A percentile compares a stretch with the other conserved stretches of the same genome.
Evolutionary conservation across 2,797 vertebrate genomes (phyloP).

Genomic region (Spatula clypeata): DNA sequence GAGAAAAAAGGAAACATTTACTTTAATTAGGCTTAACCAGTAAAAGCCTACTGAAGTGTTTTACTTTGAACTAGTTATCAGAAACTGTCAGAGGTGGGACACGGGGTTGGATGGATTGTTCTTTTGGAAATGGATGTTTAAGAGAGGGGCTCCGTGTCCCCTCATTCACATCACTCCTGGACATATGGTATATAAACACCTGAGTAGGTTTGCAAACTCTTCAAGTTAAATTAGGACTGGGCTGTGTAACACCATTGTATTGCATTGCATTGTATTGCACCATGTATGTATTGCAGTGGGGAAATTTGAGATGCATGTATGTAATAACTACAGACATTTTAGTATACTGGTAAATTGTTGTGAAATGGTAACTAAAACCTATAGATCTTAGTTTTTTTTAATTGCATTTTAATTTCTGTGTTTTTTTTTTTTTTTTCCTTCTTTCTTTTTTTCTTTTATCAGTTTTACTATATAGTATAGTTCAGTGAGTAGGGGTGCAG

Average conservation of each 20-base stretch:
- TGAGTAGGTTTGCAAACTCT: not conserved
- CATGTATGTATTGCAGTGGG: not conserved
- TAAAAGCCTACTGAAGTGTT: not conserved
- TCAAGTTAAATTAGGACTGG: not conserved
- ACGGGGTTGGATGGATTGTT: not conserved
- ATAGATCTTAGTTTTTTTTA: not conserved
- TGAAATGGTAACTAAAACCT: not conserved
- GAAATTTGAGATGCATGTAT: not conserved
- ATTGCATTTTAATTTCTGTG: not conserved
- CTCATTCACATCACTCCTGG: not conserved
- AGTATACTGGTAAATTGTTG: not conserved
- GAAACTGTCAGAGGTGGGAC: not conserved
- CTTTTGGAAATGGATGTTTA: not conserved
- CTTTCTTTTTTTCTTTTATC: not conserved
- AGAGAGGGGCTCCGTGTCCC: rapidly evolving
- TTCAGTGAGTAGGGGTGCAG: not conserved
- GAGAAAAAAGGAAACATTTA: not conserved
- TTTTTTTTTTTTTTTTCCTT: not conserved
- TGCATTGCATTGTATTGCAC: too few relatives aligned
- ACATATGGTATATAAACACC: not conserved
- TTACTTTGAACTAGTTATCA: not conserved
- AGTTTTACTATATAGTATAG: not conserved
- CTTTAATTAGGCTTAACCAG: not conserved
- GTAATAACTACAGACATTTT: not conserved
- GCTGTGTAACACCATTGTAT: not conserved